A percentile compares a stretch with the other conserved stretches of the same genome.
phyloP scores from a whole-genome alignment of 2,113 vertebrate species.

The Rallus limicola region DNA sequence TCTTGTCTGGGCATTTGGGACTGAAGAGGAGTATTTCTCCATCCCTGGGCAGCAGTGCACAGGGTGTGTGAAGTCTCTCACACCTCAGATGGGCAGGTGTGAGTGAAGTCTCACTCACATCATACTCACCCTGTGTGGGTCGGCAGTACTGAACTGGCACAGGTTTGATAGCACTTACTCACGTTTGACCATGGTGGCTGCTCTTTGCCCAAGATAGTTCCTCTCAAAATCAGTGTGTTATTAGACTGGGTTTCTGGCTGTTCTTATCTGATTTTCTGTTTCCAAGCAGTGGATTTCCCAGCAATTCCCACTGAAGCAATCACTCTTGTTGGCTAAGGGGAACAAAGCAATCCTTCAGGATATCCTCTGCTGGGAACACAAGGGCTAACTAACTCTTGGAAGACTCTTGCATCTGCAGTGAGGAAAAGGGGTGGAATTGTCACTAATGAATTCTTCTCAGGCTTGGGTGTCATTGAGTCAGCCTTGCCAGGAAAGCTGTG shows the following conservation, averaged over 20 bases:
- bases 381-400: neutral
- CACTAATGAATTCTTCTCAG: neutral
- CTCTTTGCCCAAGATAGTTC: neutral
- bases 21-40: neutral
- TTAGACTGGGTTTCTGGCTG: neutral
- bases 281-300: slow-evolving; percentile 36
- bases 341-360: slow-evolving; percentile 50
- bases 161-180: neutral
- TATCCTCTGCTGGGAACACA: slow-evolving; percentile 58
- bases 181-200: neutral
- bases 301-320: slow-evolving; percentile 48
- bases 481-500: neutral
- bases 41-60: neutral
- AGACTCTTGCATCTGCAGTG: neutral
- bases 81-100: too few relatives aligned
- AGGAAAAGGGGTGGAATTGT: neutral
- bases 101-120: too few relatives aligned
- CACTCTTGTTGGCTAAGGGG: slow-evolving; percentile 1
- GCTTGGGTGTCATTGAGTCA: neutral
- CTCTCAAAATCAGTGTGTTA: neutral
- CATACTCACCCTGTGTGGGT: neutral
- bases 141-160: too few relatives aligned
- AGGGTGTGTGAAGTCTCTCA: neutral
- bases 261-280: neutral
- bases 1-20: neutral